phyloP scores from a whole-genome alignment of 1,140 invertebrate species.

The Dolichoris vasculosae region DNA sequence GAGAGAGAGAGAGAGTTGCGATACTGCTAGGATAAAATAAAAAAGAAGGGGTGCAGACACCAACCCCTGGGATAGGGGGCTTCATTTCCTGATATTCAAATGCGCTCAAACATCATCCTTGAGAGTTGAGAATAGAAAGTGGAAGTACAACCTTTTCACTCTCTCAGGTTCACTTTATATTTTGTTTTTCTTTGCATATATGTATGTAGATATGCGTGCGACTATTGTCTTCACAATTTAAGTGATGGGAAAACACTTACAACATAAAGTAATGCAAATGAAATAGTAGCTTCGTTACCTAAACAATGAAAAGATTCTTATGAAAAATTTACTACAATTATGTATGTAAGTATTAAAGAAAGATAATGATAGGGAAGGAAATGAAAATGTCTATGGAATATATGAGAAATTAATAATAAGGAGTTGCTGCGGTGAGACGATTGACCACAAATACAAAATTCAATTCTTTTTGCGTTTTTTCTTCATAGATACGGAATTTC shows the following conservation, averaged over 20 bases:
- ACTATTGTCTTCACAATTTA: neutral
- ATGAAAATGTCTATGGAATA: neutral
- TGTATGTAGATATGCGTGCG: constrained; percentile 21
- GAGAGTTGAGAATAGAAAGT: constrained; percentile 40
- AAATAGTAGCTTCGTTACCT: too few species aligned
- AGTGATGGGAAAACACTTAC: neutral
- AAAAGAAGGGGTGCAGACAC: neutral
- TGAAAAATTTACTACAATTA: too few species aligned
- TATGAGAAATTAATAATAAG: constrained; percentile 19
- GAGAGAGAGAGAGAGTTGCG: neutral
- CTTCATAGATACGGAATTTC: neutral
- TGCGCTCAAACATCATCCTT: constrained; percentile 70
- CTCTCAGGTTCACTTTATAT: constrained; percentile 18
- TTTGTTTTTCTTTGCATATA: neutral
- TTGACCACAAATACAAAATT: neutral
- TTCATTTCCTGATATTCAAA: constrained; percentile 74
- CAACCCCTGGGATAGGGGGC: constrained; percentile 64
- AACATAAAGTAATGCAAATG: too few species aligned
- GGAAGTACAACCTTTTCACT: neutral
- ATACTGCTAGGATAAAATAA: neutral
- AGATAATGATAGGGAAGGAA: neutral
- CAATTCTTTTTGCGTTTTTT: neutral
- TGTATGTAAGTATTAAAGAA: neutral
- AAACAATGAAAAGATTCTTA: too few species aligned
- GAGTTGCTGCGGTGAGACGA: neutral